A percentile compares a stretch with the other conserved stretches of the same genome.
These are phyloP conservation scores for Tauraco erythrolophus DNA, from an alignment of 2,113 vertebrate genomes.

Conservation along the genomic window DNA sequence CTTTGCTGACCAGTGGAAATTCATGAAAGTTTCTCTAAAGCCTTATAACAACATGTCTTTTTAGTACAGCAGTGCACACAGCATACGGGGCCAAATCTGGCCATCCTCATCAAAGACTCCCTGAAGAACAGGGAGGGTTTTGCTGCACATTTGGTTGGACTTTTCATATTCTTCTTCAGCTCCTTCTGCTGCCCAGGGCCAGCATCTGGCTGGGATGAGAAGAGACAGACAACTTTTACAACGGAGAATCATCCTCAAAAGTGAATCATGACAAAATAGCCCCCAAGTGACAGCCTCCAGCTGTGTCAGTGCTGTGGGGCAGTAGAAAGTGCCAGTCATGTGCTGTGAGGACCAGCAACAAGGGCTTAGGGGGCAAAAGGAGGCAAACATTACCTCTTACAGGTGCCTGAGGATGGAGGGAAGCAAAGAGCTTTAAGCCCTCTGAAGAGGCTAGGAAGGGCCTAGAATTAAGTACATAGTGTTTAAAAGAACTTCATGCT, in stretches of 20 bases:
- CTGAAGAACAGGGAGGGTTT: not conserved
- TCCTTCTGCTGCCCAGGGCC: not conserved
- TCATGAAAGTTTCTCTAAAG: not conserved
- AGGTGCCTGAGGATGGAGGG: not conserved
- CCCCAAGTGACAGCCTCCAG: accelerated
- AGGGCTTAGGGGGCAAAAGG: not conserved
- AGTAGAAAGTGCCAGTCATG: not conserved
- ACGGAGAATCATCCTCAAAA: too few species aligned
- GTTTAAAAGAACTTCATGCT: not conserved
- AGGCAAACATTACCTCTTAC: not conserved
- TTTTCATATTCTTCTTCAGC: not conserved
- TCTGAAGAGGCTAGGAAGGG: not conserved
- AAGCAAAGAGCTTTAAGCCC: not conserved
- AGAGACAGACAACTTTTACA: not conserved
- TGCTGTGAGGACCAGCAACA: not conserved
- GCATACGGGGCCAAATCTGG: not conserved
- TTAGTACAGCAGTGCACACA: not conserved
- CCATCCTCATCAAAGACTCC: not conserved
- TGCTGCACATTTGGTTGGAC: not conserved
- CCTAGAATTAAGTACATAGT: not conserved
- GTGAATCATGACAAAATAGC: not conserved
- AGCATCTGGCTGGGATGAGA: not conserved
- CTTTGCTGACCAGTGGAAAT: not conserved
- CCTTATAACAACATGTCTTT: not conserved
- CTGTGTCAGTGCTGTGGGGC: not conserved